A percentile compares a stretch with the other conserved stretches of the same genome.
These are phyloP conservation scores for Cichladusa arquata DNA, from an alignment of 2,113 vertebrate genomes.

Conservation along the genomic window DNA sequence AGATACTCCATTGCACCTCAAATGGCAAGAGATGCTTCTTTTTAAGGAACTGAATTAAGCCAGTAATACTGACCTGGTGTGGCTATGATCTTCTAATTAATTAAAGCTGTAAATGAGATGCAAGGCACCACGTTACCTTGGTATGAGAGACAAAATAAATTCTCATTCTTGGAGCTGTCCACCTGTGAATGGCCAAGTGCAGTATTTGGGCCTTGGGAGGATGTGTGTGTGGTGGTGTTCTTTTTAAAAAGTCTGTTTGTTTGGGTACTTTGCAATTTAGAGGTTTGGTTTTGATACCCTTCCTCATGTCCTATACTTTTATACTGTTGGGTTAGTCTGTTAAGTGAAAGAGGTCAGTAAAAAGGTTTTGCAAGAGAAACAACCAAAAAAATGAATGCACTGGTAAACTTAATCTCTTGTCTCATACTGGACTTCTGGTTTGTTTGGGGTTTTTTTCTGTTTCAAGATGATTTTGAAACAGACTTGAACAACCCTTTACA, in stretches of 20 bases:
- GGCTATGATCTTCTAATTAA: background rate
- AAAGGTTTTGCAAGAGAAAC: background rate
- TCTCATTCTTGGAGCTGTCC: background rate
- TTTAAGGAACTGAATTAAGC: background rate
- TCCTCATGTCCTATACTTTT: background rate
- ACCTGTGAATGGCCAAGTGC: background rate
- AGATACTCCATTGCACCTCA: background rate
- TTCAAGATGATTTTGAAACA: conserved; percentile 68
- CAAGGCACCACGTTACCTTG: background rate
- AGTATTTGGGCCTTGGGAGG: too few relatives aligned
- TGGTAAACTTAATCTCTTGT: conserved; percentile 1
- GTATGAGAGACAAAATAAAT: background rate
- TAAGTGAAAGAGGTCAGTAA: background rate
- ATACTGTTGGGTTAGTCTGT: background rate
- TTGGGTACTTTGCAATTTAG: background rate
- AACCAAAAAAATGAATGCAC: background rate
- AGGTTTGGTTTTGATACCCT: background rate
- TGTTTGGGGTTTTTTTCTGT: background rate
- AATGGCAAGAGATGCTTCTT: background rate
- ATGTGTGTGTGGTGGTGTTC: rapidly evolving
- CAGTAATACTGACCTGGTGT: background rate
- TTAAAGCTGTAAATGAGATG: background rate
- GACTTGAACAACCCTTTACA: conserved; percentile 49
- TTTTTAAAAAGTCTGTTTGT: background rate
- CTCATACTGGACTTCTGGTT: background rate